These are phyloP conservation scores for Lasioglossum baleicum DNA, from an alignment of 1,140 invertebrate species.

Conservation along the genomic window DNA sequence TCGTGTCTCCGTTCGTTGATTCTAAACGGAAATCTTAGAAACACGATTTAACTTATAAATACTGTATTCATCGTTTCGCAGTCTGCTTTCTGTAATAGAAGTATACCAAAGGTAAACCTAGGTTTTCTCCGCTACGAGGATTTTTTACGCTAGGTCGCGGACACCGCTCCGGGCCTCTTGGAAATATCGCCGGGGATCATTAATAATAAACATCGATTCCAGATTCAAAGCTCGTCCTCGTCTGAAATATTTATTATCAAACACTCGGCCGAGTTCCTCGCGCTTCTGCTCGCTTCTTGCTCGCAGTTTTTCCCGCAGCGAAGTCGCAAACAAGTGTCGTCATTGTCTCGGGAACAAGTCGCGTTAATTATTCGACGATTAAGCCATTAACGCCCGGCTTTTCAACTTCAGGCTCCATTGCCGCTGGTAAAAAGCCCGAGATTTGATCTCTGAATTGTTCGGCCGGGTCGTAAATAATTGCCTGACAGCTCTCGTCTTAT, in stretches of 20 bases:
- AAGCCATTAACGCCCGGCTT: too few relatives aligned
- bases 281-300: background rate
- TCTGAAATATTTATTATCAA: background rate
- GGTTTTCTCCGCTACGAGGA: background rate
- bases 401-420: too few relatives aligned
- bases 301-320: background rate
- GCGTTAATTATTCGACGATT: conserved; percentile 25
- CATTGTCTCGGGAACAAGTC: background rate
- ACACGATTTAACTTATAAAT: too few relatives aligned
- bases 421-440: too few relatives aligned
- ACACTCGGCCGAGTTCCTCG: background rate
- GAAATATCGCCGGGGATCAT: background rate
- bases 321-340: background rate
- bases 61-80: too few relatives aligned
- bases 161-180: background rate
- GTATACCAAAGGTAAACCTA: too few relatives aligned
- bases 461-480: too few relatives aligned
- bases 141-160: conserved; percentile 32
- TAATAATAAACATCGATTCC: background rate
- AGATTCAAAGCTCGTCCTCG: background rate
- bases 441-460: too few relatives aligned
- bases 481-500: too few relatives aligned
- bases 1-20: too few relatives aligned
- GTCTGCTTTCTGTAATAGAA: too few relatives aligned
- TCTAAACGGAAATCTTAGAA: too few relatives aligned